Conservation (phyloP, 2,888 invertebrate genomes). For the Caenorhabditis sp. region DNA sequence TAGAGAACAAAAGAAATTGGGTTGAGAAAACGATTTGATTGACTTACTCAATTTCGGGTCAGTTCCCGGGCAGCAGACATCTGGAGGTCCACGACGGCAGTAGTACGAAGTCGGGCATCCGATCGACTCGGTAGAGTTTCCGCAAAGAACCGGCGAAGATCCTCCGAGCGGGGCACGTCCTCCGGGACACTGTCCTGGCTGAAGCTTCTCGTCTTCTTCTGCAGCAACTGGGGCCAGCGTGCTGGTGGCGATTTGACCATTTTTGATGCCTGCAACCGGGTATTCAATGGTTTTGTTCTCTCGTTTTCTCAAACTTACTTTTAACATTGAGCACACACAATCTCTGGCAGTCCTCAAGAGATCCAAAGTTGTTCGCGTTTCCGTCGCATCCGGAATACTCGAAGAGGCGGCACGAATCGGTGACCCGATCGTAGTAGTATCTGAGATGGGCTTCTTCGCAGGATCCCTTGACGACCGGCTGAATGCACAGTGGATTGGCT, state of each 20-base stretch:
- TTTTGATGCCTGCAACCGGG: conserved; percentile 48
- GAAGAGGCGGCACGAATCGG: conserved; percentile 77
- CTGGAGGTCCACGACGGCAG: conserved; percentile 77
- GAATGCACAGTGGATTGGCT: conserved; percentile 67
- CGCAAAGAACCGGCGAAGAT: conserved; percentile 76
- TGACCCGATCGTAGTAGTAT: conserved; percentile 75
- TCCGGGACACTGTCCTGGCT: conserved; percentile 75
- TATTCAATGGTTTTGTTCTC: too few species aligned
- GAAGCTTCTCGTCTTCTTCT: conserved; percentile 55
- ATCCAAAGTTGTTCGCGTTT: conserved; percentile 78
- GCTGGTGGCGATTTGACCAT: conserved; percentile 47
- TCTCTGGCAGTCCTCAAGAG: conserved; percentile 71
- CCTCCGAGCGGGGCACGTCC: conserved; percentile 74
- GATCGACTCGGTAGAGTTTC: conserved; percentile 74
- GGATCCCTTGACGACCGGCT: conserved; percentile 70
- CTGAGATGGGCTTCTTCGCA: conserved; percentile 74
- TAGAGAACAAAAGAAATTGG: conserved; percentile 11
- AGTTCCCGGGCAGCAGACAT: conserved; percentile 76
- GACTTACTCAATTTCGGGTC: conserved; percentile 59
- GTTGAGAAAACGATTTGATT: neutral
- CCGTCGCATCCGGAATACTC: conserved; percentile 78
- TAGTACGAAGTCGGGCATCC: conserved; percentile 77
- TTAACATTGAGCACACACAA: conserved; percentile 67
- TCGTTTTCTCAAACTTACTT: conserved; percentile 43
- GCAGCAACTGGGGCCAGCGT: conserved; percentile 43